A percentile compares a stretch with the other conserved stretches of the same genome.
Evolutionary conservation across 2,888 invertebrate genomes (phyloP).

Genomic region (Leistus spinibarbis): DNA sequence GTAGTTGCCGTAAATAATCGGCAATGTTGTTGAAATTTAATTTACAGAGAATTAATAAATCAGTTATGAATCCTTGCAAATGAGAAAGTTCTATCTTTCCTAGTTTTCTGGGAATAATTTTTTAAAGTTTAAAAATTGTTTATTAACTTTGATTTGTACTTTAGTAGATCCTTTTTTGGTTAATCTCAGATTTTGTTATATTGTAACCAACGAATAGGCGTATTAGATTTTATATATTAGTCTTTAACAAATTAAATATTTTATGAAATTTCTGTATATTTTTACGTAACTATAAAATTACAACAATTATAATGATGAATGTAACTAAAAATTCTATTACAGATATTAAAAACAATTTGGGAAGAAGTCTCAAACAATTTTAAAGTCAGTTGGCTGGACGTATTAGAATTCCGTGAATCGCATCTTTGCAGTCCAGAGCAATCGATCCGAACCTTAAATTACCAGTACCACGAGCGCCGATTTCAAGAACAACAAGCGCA

Average conservation of each 20-base stretch:
- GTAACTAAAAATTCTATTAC: constrained; percentile 28
- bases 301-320: background rate
- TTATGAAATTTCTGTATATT: background rate
- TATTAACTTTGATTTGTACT: too few relatives aligned
- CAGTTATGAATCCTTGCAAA: too few relatives aligned
- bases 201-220: too few relatives aligned
- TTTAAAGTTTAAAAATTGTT: too few relatives aligned
- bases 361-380: constrained; percentile 67
- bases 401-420: constrained; percentile 66
- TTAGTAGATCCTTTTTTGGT: too few relatives aligned
- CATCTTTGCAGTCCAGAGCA: constrained; percentile 63
- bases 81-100: too few relatives aligned
- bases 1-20: too few relatives aligned
- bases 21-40: too few relatives aligned
- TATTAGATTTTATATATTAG: too few relatives aligned
- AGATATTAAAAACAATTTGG: constrained; percentile 80
- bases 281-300: background rate
- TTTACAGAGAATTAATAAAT: too few relatives aligned
- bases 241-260: background rate
- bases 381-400: constrained; percentile 69
- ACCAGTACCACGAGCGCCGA: constrained; percentile 56
- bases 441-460: constrained; percentile 59
- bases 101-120: too few relatives aligned
- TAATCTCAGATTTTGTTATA: too few relatives aligned
- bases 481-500: constrained; percentile 51